These are phyloP conservation scores for Ditylenchus weischeri DNA, from an alignment of 2,888 invertebrate species.

Conservation along the genomic window DNA sequence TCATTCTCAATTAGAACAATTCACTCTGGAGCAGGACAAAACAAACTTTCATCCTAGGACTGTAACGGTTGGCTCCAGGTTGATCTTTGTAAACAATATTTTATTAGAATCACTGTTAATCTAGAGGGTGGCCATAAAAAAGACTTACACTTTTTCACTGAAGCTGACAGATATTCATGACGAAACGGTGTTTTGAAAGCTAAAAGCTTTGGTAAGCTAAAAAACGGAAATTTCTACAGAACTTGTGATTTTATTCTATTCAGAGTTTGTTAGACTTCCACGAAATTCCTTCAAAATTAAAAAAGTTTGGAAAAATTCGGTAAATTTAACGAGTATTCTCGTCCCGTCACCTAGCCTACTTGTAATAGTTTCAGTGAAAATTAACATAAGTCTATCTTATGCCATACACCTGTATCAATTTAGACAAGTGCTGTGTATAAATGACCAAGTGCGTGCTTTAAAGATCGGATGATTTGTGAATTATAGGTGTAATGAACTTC, in stretches of 20 bases:
- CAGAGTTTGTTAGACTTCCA: too few relatives aligned
- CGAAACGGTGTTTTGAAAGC: too few relatives aligned
- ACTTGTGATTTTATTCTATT: too few relatives aligned
- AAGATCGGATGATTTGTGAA: constrained; percentile 41
- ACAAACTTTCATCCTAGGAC: constrained; percentile 65
- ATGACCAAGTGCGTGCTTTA: constrained; percentile 67
- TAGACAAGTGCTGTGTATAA: constrained; percentile 77
- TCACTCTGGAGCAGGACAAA: constrained; percentile 78
- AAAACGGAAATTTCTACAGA: too few relatives aligned
- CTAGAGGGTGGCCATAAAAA: background rate
- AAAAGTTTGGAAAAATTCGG: too few relatives aligned
- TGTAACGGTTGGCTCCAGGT: constrained; percentile 47
- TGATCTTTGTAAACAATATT: constrained; percentile 65
- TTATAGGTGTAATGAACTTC: constrained; percentile 52
- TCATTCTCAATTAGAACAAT: constrained; percentile 87
- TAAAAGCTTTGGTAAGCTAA: too few relatives aligned
- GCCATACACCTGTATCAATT: too few relatives aligned
- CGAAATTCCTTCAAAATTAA: too few relatives aligned
- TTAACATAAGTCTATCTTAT: too few relatives aligned
- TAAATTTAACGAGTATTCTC: too few relatives aligned
- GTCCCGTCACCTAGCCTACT: constrained; percentile 24
- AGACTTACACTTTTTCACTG: background rate
- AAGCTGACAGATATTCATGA: too few relatives aligned
- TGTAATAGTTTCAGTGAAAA: constrained; percentile 18
- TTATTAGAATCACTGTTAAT: constrained; percentile 75